Evolutionary conservation across 2,797 vertebrate genomes (phyloP).

Genomic region (Crypturellus tataupa): DNA sequence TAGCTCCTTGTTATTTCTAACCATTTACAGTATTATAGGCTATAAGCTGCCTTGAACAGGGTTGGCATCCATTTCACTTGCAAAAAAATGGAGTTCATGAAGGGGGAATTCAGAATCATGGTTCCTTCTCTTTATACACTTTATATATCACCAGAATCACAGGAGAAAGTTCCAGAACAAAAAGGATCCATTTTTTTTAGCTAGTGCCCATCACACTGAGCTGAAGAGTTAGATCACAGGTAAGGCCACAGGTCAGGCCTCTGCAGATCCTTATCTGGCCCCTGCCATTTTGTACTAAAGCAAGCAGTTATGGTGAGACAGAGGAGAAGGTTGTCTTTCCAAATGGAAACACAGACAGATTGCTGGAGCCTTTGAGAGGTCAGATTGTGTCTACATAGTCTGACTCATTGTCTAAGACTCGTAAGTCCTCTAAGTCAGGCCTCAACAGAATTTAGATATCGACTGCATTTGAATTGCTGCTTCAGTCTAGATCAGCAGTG

Average conservation of each 20-base stretch:
- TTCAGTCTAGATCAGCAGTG: background rate
- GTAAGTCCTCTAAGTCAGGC: accelerated
- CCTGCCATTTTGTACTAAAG: background rate
- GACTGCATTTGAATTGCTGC: background rate
- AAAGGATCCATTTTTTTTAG: background rate
- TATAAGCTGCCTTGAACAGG: background rate
- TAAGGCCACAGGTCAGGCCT: background rate
- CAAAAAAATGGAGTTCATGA: background rate
- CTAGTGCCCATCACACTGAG: background rate
- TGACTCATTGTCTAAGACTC: background rate
- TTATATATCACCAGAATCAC: background rate
- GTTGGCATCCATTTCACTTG: background rate
- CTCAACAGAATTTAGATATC: background rate
- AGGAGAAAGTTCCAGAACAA: background rate
- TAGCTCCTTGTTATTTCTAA: background rate
- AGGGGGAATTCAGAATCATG: background rate
- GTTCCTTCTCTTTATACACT: background rate
- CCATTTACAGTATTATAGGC: background rate
- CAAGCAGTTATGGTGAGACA: background rate
- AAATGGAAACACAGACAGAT: background rate
- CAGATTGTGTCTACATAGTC: background rate
- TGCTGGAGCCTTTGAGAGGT: background rate
- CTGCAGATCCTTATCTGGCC: background rate
- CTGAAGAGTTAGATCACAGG: background rate
- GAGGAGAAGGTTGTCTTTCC: background rate